phyloP scores from a whole-genome alignment of 1,140 invertebrate genomes.

The Riptortus pedestris region DNA sequence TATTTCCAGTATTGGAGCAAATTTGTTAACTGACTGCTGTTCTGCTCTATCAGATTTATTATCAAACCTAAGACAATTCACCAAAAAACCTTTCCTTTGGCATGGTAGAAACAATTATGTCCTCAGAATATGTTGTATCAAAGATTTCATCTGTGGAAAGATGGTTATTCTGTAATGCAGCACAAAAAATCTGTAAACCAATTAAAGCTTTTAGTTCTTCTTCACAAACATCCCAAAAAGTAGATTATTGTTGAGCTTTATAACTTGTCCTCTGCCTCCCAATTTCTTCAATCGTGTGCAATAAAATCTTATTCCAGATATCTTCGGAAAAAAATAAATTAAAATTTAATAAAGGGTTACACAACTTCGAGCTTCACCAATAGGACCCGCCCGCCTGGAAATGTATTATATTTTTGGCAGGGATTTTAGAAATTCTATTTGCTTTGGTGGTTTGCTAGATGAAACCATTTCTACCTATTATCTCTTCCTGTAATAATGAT shows the following conservation, averaged over 20 bases:
- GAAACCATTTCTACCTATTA: too few species aligned
- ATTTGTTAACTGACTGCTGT: conserved; percentile 31
- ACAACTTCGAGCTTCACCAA: background rate
- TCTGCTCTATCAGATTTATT: conserved; percentile 32
- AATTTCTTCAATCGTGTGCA: background rate
- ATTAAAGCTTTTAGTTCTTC: background rate
- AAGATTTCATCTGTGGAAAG: background rate
- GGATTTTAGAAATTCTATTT: too few species aligned
- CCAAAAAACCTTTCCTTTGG: conserved; percentile 34
- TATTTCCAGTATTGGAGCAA: conserved; percentile 35
- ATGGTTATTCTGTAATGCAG: background rate
- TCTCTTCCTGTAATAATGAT: too few species aligned
- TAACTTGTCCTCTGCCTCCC: background rate
- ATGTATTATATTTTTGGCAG: too few species aligned
- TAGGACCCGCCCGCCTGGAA: too few species aligned
- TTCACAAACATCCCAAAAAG: background rate
- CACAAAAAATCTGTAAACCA: background rate
- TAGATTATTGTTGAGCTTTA: background rate
- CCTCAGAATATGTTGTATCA: conserved; percentile 21
- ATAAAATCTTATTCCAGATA: background rate
- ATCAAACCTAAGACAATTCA: conserved; percentile 34
- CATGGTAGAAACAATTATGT: conserved; percentile 32
- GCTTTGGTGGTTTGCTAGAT: too few species aligned
- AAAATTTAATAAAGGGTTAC: background rate
- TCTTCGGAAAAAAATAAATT: background rate